Base-by-base conservation (phyloP, 2,888 invertebrate species). In the Hirtodrosophila trivittata region DNA sequence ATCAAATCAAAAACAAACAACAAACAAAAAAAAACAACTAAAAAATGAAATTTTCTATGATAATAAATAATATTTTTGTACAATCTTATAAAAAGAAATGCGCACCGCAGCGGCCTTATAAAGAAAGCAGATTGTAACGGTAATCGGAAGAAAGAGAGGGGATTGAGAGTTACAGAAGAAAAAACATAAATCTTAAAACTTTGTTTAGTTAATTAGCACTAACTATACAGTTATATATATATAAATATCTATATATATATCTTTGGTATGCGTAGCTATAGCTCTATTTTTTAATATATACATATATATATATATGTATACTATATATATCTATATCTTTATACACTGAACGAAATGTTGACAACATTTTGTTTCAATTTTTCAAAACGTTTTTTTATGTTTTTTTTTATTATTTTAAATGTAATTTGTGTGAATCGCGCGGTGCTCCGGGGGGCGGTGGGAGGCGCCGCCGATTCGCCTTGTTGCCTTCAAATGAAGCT, bases 401-500 rank as follows among this genome's bases (percentile, higher is more conserved):
- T 26, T 51, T 39, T 26, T 7, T 49, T 65, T 80, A 72, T 73
- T 62, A 67, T 52, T 72, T 60, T 58, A 28, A 28, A 38, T 60
- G 60, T 66, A 72, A 63, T 67, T 39, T 72, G 70, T 67, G 73
- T 72, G 70, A 50, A 69, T 77, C 66, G 74, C 69, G 81, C 77
- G 84, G 47, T 38, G 58, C 4, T 25, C 6, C 25, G 63, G 45
- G 39, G n/a, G 26, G 7, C 21, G 18, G 55, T n/a, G n/a, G n/a
- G n/a, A n/a, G n/a, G n/a, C n/a, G n/a, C 60, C 78, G 85, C 77
- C 72, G 69, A 85, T 81, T 87, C 87, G 89, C 88, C 89, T 89
- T 88, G 87, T 89, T 88, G 88, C 89, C 88, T 89, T 89, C 88
- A 89, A 88, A 88, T 83, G 89, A 89, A 89, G 89, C 89, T 89